Conservation (phyloP, 2,888 invertebrate genomes). For the Germaria angustata region DNA sequence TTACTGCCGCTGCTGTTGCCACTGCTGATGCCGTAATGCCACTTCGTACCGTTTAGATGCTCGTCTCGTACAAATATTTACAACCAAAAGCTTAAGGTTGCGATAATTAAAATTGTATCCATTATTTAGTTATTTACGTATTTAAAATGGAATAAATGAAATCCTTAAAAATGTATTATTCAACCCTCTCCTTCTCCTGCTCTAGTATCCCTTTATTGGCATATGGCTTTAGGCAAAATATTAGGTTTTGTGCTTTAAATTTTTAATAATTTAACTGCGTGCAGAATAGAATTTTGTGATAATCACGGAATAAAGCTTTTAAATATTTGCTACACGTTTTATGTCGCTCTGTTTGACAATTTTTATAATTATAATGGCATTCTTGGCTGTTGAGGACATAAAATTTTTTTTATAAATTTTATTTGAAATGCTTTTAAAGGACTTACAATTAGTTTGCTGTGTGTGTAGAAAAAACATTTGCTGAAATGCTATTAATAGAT, state of each 20-base stretch:
- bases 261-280: slow-evolving; percentile 75
- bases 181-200: slow-evolving; percentile 23
- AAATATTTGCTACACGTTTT: slow-evolving; percentile 64
- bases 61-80: slow-evolving; percentile 76
- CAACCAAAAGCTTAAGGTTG: slow-evolving; percentile 79
- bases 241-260: slow-evolving; percentile 76
- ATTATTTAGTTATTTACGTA: slow-evolving; percentile 72
- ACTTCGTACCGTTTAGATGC: slow-evolving; percentile 47
- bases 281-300: slow-evolving; percentile 57
- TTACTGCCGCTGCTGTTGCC: neutral
- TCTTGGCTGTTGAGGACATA: slow-evolving; percentile 26
- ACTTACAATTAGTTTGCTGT: neutral
- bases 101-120: slow-evolving; percentile 79
- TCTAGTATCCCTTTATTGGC: slow-evolving; percentile 14
- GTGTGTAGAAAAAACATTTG: no score
- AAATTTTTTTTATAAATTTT: neutral
- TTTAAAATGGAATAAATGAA: slow-evolving; percentile 40
- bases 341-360: slow-evolving; percentile 27
- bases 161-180: slow-evolving; percentile 28
- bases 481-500: no score
- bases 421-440: slow-evolving; percentile 23
- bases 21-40: neutral
- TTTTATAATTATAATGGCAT: slow-evolving; percentile 45
- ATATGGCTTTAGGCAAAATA: slow-evolving; percentile 69
- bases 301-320: slow-evolving; percentile 63